A percentile compares a stretch with the other conserved stretches of the same genome.
phyloP scores from a whole-genome alignment of 2,888 invertebrate species.

The Pogonocherus hispidulus region DNA sequence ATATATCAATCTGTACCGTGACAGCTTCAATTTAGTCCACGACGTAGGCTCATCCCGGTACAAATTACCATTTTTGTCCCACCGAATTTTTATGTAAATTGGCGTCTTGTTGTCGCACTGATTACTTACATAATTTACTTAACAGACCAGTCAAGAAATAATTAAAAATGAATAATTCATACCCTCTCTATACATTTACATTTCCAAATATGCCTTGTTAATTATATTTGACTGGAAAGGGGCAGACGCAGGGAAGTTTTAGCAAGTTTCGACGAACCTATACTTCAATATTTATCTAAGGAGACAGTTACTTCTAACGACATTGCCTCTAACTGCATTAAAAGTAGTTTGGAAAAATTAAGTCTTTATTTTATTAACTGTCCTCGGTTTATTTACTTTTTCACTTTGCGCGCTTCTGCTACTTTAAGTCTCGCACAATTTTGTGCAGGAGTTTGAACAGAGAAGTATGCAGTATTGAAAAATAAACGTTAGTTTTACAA shows the following conservation, averaged over 20 bases:
- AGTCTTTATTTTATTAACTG: not conserved
- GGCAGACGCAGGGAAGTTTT: not conserved
- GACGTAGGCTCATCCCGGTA: not conserved
- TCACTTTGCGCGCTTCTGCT: not conserved
- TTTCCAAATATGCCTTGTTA: slow-evolving; percentile 28
- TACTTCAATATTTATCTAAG: not conserved
- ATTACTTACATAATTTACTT: slow-evolving; percentile 30
- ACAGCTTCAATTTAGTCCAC: not conserved
- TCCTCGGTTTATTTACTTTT: not conserved
- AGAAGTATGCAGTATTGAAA: too few relatives aligned
- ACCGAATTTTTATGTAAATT: slow-evolving; percentile 26
- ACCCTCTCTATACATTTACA: slow-evolving; percentile 21
- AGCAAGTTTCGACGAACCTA: slow-evolving; percentile 8
- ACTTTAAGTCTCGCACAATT: not conserved
- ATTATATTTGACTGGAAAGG: slow-evolving; percentile 24
- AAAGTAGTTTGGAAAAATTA: not conserved
- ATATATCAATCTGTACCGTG: not conserved
- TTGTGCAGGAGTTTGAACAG: not conserved
- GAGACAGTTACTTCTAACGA: not conserved
- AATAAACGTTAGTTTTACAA: too few relatives aligned
- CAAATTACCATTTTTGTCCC: slow-evolving; percentile 1
- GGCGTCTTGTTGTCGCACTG: slow-evolving; percentile 17
- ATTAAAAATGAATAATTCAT: slow-evolving; percentile 38
- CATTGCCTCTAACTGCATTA: not conserved
- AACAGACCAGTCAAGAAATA: slow-evolving; percentile 24